A percentile compares a stretch with the other conserved stretches of the same genome.
Conservation (phyloP, 2,888 invertebrate species). For the Rotaria macrura region DNA sequence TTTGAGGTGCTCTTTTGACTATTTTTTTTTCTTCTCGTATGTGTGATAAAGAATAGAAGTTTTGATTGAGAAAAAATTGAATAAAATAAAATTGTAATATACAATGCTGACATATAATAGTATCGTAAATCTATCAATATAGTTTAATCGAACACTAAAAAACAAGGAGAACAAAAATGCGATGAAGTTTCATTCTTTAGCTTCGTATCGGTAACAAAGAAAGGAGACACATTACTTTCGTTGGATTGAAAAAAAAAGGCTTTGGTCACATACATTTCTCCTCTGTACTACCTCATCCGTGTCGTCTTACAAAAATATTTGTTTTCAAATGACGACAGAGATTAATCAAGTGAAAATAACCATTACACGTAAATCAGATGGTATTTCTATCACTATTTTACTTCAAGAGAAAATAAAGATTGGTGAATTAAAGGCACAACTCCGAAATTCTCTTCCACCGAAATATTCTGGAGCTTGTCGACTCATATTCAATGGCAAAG, state of each 20-base stretch:
- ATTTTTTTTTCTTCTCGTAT: no score
- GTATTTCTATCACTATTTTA: neutral
- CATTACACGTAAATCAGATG: neutral
- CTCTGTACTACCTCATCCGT: neutral
- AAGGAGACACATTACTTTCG: neutral
- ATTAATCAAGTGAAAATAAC: neutral
- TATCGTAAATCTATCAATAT: neutral
- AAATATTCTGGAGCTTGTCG: constrained; percentile 16
- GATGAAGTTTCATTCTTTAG: no score
- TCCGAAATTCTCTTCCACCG: constrained; percentile 19
- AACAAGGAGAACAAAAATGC: no score
- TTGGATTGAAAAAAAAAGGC: no score
- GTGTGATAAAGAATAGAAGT: no score
- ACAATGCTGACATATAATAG: neutral
- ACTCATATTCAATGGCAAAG: constrained; percentile 26
- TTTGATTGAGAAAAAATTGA: neutral
- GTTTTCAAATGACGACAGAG: neutral
- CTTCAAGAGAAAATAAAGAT: neutral
- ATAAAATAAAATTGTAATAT: no score
- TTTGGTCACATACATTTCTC: no score
- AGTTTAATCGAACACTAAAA: no score
- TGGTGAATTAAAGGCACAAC: constrained; percentile 16
- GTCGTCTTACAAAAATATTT: neutral
- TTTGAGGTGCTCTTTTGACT: neutral
- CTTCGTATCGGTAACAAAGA: neutral